Evolutionary conservation across 1,140 invertebrate genomes (phyloP).

Genomic region (Solen grandis): DNA sequence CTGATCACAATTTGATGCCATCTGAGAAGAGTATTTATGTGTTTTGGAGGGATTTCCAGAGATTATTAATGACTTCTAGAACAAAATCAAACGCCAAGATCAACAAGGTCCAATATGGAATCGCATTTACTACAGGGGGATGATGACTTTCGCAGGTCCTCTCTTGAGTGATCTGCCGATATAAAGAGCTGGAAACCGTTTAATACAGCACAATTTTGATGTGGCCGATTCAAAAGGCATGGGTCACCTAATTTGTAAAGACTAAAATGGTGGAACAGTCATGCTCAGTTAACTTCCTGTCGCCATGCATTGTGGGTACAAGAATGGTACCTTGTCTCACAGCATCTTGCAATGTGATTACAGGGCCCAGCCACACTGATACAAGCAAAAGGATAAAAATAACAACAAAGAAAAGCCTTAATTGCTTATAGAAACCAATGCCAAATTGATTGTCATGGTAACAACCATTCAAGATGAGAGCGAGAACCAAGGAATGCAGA

Average conservation of each 20-base stretch:
- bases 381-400: not conserved
- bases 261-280: constrained; percentile 51
- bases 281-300: constrained; percentile 50
- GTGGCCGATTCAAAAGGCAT: too few species aligned
- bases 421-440: not conserved
- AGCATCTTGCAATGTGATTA: too few species aligned
- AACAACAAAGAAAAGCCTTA: not conserved
- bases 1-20: constrained; percentile 50
- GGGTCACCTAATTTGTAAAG: constrained; percentile 45
- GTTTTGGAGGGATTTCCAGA: constrained; percentile 46
- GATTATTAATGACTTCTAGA: constrained; percentile 54
- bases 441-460: not conserved
- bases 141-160: constrained; percentile 38
- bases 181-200: constrained; percentile 54
- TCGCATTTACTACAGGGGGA: constrained; percentile 44
- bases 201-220: too few species aligned
- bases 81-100: constrained; percentile 51
- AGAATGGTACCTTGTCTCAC: too few species aligned
- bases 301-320: constrained; percentile 40
- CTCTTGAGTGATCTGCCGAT: constrained; percentile 48
- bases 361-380: too few species aligned
- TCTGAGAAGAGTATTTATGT: constrained; percentile 55
- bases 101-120: constrained; percentile 53
- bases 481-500: not conserved
- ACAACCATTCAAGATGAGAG: not conserved